phyloP scores from a whole-genome alignment of 1,140 invertebrate species.

The Macrocentrus cingulum region DNA sequence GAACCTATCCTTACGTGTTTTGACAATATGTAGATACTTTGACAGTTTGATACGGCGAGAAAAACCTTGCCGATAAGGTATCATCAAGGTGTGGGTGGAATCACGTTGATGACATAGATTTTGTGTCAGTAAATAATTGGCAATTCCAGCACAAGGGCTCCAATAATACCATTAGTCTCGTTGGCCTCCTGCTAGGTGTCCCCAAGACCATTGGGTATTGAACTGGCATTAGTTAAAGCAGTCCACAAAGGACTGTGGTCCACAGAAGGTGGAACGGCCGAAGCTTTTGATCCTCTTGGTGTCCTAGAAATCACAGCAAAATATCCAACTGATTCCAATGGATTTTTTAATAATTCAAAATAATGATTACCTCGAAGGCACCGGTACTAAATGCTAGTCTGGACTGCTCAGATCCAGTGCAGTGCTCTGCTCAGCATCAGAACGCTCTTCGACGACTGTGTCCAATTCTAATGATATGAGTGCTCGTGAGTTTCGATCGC shows the following conservation, averaged over 20 bases:
- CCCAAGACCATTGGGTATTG: conserved; percentile 53
- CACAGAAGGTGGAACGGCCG: conserved; percentile 43
- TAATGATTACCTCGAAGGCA: conserved; percentile 42
- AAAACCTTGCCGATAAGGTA: too few species aligned
- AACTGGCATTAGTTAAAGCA: conserved; percentile 65
- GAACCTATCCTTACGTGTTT: too few species aligned
- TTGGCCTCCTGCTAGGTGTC: conserved; percentile 61
- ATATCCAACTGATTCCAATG: background rate
- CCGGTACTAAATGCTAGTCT: conserved; percentile 52
- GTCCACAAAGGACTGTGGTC: conserved; percentile 68
- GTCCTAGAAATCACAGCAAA: conserved; percentile 42
- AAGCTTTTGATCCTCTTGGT: conserved; percentile 43
- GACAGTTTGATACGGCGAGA: too few species aligned
- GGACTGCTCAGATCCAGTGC: conserved; percentile 52
- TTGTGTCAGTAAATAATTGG: conserved; percentile 55
- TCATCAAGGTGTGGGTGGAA: conserved; percentile 3
- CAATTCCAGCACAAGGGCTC: conserved; percentile 63
- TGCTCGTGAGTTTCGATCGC: conserved; percentile 64
- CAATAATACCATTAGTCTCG: conserved; percentile 56
- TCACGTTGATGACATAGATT: background rate
- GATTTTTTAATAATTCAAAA: background rate
- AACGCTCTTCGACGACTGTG: conserved; percentile 78
- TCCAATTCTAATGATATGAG: conserved; percentile 76
- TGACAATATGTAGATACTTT: too few species aligned
- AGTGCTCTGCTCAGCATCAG: conserved; percentile 71